Base-by-base conservation (phyloP, 2,888 invertebrate genomes). In the Congeria kusceri region DNA sequence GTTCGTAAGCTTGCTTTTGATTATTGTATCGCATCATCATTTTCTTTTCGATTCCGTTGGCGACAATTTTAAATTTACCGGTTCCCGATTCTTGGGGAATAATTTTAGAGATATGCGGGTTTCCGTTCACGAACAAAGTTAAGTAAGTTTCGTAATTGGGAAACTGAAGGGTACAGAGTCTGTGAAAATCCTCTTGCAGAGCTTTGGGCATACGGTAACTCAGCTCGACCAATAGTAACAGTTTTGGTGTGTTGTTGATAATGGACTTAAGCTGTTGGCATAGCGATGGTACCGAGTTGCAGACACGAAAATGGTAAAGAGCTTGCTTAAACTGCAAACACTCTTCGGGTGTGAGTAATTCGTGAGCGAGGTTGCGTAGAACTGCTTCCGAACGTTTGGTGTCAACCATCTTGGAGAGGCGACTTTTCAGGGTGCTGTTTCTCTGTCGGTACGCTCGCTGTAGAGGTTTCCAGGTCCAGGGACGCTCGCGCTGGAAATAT, bases 171-270 rank as follows among this genome's bases (percentile, higher is more conserved):
- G 84, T 83, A 73, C 91, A 91, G 20, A 91, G 68, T 59, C 87
- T 80, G 61, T 89, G 90, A 71, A 89, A 91, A 77, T 91, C 91
- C 28, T 85, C 86, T 46, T 88, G 86, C 7, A 87, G 77, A 47
- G 80, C 78, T 49, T 73, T 65, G 1, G 90, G 89, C 61, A 91
- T 78, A 47, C 85, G 76, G 46, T 83, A 81, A 64, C 87, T 87
- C 27, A 91, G 68, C 67, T 91, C 91, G 23, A 89, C 84, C 23
- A 91, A 69, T 7, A 91, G 83, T 28, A 91, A 84, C 23, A 91
- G 81, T 70, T 89, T 89, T 66, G 89, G 86, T 1, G 88, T 87
- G 18, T 87, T 77, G 67, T 86, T 89, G 59, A 90, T 88, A 58
- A 89, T 73, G 11, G 85, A 84, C 39, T 83, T 84, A 4, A 91